Conservation (phyloP, 2,797 vertebrate genomes). For the Sciurus vulgaris region DNA sequence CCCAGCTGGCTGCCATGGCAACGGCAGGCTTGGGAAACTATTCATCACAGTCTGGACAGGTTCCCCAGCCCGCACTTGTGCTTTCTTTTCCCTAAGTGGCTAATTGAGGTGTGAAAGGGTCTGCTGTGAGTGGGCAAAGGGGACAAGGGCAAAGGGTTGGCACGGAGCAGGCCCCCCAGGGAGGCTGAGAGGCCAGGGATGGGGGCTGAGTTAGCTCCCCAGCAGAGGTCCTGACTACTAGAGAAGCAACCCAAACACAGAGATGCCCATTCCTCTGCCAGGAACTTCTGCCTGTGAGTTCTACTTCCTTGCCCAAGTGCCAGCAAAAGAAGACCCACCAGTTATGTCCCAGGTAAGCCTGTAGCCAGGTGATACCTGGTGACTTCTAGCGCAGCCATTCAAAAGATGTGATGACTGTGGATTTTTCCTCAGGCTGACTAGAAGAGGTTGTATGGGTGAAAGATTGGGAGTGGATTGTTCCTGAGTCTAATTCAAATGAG, state of each 20-base stretch:
- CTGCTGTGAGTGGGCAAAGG: neutral
- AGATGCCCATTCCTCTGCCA: neutral
- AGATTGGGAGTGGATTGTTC: neutral
- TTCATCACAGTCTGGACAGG: constrained; percentile 80
- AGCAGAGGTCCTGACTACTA: neutral
- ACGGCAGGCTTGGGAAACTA: constrained; percentile 82
- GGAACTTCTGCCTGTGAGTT: neutral
- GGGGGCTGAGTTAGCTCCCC: neutral
- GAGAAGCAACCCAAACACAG: neutral
- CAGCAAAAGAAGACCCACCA: neutral
- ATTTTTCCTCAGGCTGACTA: neutral
- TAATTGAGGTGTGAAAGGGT: constrained; percentile 79
- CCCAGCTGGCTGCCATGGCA: constrained; percentile 87
- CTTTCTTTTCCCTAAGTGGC: constrained; percentile 82
- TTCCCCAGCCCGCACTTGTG: constrained; percentile 66
- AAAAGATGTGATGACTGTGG: neutral
- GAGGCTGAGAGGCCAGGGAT: neutral
- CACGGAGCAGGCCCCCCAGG: neutral
- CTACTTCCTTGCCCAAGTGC: neutral
- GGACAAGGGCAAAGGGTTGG: neutral
- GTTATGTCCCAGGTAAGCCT: neutral
- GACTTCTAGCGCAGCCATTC: neutral
- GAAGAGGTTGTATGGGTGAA: neutral
- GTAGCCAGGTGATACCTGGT: neutral
- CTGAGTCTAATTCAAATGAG: neutral